Base-by-base conservation (phyloP, 2,888 invertebrate species). In the Xestia ashworthii region DNA sequence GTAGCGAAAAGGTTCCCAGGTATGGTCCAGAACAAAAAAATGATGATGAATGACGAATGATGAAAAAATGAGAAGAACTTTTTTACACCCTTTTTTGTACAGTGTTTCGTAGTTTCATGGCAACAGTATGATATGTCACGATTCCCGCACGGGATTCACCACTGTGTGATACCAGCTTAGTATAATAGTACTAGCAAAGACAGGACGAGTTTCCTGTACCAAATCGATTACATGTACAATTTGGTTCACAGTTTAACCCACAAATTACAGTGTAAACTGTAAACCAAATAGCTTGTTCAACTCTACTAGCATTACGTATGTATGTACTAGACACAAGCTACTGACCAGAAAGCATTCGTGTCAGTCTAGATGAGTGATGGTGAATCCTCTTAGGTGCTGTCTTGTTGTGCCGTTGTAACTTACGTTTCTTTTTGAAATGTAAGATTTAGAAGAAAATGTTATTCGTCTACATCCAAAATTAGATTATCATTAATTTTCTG, bases 341-440 rank as follows among this genome's bases (percentile, higher is more conserved):
- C 16, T 46, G n/a, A 38, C 44, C 46, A 44, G 19, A 9, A 8
- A 11, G 50, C 64, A 53, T 64, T 64, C 19, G n/a, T 74, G 32
- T 74, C 44, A n/a, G 44, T 74, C 75, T 74, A 46, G 44, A 46
- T 74, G 75, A 53, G 14, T 74, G 75, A 74, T 53, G 16, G 64
- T 46, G n/a, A 46, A 53, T 53, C n/a, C 46, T 46, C 11, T 44
- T 32, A 32, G 22, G 60, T 25, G 16, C 16, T 19, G 16, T 65
- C 19, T 58, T 25, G 16, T 2, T 25, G 58, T 58, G 14, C 58
- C 14, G 5, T n/a, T 0, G 55, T 55, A 53, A 53, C 53, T n/a
- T 9, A 4, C 9, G n/a, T n/a, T 55, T n/a, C n/a, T n/a, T n/a
- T n/a, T 64, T 38, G 11, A 16, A 65, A 53, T 44, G 11, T 11